Evolutionary conservation across 1,140 invertebrate species (phyloP).

Genomic region (Goniozus legneri): DNA sequence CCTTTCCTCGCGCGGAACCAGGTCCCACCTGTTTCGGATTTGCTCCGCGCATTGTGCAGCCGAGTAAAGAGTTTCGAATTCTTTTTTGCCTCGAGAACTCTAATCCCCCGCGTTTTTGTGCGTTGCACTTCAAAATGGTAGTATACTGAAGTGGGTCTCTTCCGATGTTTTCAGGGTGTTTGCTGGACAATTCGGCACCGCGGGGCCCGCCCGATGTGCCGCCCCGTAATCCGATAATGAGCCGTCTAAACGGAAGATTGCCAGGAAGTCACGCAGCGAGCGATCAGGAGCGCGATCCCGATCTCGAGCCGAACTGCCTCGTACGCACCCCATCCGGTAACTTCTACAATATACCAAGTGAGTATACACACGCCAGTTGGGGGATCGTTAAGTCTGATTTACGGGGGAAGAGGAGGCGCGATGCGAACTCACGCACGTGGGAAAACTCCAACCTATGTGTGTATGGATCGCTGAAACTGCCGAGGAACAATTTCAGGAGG

Average conservation of each 20-base stretch:
- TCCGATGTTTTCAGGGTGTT: conserved; percentile 64
- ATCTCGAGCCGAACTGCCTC: conserved; percentile 88
- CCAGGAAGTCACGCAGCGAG: conserved; percentile 62
- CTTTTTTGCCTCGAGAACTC: conserved; percentile 7
- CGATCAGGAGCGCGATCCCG: conserved; percentile 69
- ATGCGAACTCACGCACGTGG: conserved; percentile 8
- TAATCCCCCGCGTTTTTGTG: conserved; percentile 20
- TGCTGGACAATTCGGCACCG: conserved; percentile 74
- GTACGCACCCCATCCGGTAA: conserved; percentile 86
- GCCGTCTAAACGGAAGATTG: conserved; percentile 78
- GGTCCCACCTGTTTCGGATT: conserved; percentile 35
- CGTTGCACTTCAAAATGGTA: conserved; percentile 10
- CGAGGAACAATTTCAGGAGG: too few relatives aligned
- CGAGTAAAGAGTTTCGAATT: conserved; percentile 18
- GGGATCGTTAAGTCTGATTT: conserved; percentile 14
- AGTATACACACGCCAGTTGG: too few relatives aligned
- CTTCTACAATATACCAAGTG: conserved; percentile 82
- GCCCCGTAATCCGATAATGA: conserved; percentile 83
- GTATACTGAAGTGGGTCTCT: conserved; percentile 6
- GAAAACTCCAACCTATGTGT: too few relatives aligned
- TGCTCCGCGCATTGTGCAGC: conserved; percentile 18
- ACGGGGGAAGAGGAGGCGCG: neutral
- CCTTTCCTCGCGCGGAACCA: conserved; percentile 20
- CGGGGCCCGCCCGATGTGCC: conserved; percentile 81
- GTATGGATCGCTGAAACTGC: too few relatives aligned